A percentile compares a stretch with the other conserved stretches of the same genome.
Conservation (phyloP, 2,113 vertebrate species). For the Cyrtonyx montezumae region DNA sequence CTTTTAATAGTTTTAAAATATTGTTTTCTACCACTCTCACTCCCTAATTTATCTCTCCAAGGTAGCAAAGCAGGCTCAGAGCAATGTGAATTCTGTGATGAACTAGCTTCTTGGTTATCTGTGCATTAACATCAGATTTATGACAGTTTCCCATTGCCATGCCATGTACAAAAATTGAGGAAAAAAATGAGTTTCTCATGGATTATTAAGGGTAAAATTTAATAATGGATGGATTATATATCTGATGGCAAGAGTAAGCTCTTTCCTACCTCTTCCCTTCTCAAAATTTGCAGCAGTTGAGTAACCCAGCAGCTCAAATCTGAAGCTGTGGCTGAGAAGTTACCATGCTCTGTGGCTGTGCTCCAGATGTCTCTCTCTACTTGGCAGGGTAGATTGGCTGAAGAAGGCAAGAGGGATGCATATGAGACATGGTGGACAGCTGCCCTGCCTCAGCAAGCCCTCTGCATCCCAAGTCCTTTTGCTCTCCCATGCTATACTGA, state of each 20-base stretch:
- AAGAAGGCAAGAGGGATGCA: not conserved
- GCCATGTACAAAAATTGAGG: not conserved
- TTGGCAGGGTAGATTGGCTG: not conserved
- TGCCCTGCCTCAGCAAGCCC: not conserved
- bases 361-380: not conserved
- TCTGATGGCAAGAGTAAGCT: not conserved
- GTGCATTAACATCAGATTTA: not conserved
- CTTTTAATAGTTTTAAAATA: conserved; percentile 51
- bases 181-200: conserved; percentile 1
- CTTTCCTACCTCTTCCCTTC: not conserved
- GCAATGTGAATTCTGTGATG: conserved; percentile 9
- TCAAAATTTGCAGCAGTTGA: not conserved
- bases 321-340: not conserved
- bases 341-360: not conserved
- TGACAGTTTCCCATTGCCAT: not conserved
- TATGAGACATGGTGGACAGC: not conserved
- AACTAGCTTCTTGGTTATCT: conserved; percentile 37
- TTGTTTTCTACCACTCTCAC: conserved; percentile 16
- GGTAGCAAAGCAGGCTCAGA: not conserved
- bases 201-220: conserved; percentile 8
- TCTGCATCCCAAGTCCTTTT: not conserved
- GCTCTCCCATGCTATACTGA: not conserved
- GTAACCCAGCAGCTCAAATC: not conserved
- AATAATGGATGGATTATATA: not conserved
- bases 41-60: conserved; percentile 60